Conservation (phyloP, 2,113 vertebrate species). For the Heliornis fulica region DNA sequence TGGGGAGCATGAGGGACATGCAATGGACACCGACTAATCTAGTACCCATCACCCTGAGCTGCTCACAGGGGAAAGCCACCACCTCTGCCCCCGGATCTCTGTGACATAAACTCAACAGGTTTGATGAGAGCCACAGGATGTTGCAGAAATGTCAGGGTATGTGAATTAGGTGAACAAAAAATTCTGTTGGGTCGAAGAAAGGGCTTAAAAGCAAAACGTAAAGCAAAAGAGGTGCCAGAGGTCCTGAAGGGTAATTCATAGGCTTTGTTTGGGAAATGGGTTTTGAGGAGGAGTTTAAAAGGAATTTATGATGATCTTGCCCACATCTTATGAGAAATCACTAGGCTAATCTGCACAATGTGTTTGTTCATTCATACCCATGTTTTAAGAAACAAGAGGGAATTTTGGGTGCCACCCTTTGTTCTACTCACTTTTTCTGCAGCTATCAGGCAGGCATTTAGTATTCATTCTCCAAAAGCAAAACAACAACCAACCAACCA, state of each 20-base stretch:
- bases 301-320: background rate
- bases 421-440: background rate
- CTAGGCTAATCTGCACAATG: background rate
- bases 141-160: background rate
- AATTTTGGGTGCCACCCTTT: background rate
- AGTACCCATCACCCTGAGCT: background rate
- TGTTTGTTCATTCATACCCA: background rate
- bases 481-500: too few relatives aligned
- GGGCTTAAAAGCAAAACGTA: background rate
- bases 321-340: background rate
- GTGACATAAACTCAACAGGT: background rate
- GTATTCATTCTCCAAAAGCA: background rate
- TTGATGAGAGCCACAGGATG: rapidly evolving
- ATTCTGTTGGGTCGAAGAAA: background rate
- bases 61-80: rapidly evolving
- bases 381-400: background rate
- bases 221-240: background rate
- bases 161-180: background rate
- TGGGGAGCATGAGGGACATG: rapidly evolving
- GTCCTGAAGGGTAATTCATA: background rate
- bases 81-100: background rate
- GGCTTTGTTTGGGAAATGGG: background rate
- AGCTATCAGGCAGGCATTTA: background rate
- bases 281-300: background rate
- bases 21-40: rapidly evolving